phyloP scores from a whole-genome alignment of 2,797 vertebrate species.

The Coregonus ussuriensis region DNA sequence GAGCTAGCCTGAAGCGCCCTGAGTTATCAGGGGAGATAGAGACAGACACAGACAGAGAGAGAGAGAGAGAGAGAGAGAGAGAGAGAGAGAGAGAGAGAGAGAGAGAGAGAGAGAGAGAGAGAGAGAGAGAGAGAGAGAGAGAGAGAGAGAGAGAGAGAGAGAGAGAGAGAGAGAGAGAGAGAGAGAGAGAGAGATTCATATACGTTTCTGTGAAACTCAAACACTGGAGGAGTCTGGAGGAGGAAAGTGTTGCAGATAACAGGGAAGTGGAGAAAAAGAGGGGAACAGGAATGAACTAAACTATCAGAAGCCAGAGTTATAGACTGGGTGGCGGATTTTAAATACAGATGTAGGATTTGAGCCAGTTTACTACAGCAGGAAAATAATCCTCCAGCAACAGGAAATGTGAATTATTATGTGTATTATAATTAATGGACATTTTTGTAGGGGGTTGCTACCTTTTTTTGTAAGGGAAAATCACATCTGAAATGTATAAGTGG shows the following conservation, averaged over 20 bases:
- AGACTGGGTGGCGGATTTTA: constrained; percentile 9
- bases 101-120: too few species aligned
- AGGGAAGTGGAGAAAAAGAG: constrained; percentile 20
- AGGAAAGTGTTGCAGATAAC: not conserved
- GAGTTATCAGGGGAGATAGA: not conserved
- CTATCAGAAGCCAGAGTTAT: constrained; percentile 41
- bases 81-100: too few species aligned
- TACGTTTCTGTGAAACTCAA: not conserved
- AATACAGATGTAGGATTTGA: too few species aligned
- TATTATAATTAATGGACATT: too few species aligned
- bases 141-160: too few species aligned
- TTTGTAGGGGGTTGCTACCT: too few species aligned
- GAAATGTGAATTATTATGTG: too few species aligned
- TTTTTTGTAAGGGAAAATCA: not conserved
- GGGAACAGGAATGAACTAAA: not conserved
- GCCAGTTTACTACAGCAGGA: too few species aligned
- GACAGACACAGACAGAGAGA: too few species aligned
- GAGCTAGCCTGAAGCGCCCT: not conserved
- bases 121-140: not conserved
- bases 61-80: not conserved
- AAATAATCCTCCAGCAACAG: too few species aligned
- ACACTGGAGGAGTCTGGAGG: not conserved
- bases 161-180: too few species aligned
- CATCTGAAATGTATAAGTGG: not conserved
- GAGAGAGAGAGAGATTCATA: not conserved